Base-by-base conservation (phyloP, 2,797 vertebrate species). In the Sebastes taczanowskii region DNA sequence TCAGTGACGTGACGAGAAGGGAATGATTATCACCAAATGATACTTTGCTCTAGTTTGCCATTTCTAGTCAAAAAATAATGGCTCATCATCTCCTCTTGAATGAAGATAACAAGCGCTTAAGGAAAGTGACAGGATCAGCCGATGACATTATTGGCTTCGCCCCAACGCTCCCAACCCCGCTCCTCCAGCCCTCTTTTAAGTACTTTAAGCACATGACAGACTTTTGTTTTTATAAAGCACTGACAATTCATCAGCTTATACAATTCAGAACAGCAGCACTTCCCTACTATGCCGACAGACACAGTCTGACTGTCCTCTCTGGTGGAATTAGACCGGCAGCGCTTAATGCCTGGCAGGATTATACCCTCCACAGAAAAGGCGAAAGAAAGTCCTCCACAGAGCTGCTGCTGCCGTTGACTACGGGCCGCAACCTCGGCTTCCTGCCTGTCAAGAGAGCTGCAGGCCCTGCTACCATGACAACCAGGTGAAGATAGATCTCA, bases 191-290 rank as follows among this genome's bases (percentile, higher is more conserved):
- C 85, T 87, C 82, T 38, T 38, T 84, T 86, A 83, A 93, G 88
- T 91, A 92, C 90, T 94, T 92, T 85, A 86, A 92, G 86, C 92
- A 91, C 90, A 86, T 81, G 46, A 81, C 74, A 77, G 88, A 93
- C 87, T 88, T 86, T 83, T 85, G 70, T 80, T 91, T 89, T 89
- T 75, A 81, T 74, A 88, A 94, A 95, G 95, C 94, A 95, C 94
- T 94, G 95, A 93, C 91, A 91, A 88, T 87, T 91, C 89, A 90
- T 91, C 88, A 84, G 86, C 88, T 92, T 85, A 88, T 87, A 91
- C 91, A 91, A 88, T 91, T 94, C 92, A 92, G 92, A 96, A 95
- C 93, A 92, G 88, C 92, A 96, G 96, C 95, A 96, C 96, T 96
- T 96, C 94, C 85, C 88, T 72, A 64, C 89, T 83, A 72, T 74